These are phyloP conservation scores for Hyposoter didymator DNA, from an alignment of 2,888 invertebrate genomes.

Conservation along the genomic window DNA sequence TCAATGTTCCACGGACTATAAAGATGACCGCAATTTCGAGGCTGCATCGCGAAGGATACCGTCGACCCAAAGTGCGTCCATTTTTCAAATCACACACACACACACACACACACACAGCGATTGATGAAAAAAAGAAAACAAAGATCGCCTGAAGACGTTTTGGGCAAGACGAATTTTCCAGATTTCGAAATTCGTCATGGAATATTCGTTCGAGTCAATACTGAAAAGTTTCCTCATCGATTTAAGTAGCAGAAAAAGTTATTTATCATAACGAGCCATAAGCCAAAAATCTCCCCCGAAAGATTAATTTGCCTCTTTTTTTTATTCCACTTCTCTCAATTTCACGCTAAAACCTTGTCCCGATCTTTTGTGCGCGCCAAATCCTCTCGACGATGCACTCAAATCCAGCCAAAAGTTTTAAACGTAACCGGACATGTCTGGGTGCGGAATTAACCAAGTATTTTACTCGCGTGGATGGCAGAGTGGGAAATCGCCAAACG, in stretches of 20 bases:
- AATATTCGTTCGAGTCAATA: background rate
- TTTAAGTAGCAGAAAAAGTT: background rate
- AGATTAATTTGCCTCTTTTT: conserved; percentile 44
- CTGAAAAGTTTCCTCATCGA: background rate
- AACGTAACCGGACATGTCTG: conserved; percentile 38
- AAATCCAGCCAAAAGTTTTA: conserved; percentile 40
- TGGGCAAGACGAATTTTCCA: background rate
- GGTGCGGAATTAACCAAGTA: conserved; percentile 33
- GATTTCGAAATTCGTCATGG: background rate
- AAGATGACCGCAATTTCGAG: conserved; percentile 27
- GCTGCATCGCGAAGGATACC: conserved; percentile 5
- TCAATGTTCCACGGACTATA: conserved; percentile 6
- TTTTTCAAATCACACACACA: background rate
- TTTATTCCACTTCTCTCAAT: conserved; percentile 15
- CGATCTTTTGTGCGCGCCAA: conserved; percentile 39
- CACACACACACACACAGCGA: too few relatives aligned
- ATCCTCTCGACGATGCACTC: conserved; percentile 41
- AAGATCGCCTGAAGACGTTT: background rate
- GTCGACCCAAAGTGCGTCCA: background rate
- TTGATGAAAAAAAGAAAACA: background rate
- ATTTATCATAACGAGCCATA: background rate
- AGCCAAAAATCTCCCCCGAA: background rate
- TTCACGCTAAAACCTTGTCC: conserved; percentile 15
- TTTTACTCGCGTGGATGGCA: background rate
- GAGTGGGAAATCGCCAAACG: conserved; percentile 38